Evolutionary conservation across 2,113 vertebrate genomes (phyloP), one percentile per base, ranked within the genome.

Genomic region (Accipiter virgatus): DNA sequence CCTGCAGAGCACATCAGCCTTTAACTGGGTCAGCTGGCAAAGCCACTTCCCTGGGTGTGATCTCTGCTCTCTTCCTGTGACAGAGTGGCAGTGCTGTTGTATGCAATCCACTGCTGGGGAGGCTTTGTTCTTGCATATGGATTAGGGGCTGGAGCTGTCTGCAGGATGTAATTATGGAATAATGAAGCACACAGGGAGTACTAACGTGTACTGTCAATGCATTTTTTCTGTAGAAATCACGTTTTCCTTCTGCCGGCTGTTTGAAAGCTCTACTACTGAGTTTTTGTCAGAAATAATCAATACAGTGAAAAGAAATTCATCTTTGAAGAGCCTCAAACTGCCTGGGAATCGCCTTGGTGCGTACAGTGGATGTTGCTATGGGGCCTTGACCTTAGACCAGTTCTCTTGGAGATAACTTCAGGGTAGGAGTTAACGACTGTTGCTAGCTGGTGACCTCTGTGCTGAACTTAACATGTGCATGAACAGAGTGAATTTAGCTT

Each of bases 331-430:
- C 63, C 98, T 99, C 47, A 98, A 97, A 71, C 96, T 99, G 90
- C 98, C 98, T 20, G 98, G 99, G 86, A 99, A 99, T 86, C 99
- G 99, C 13, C 98, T 99, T 1, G 99, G 99, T 99, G 94, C 11
- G 98, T 96, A 91, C 20, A 16, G 11, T 32, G 75, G 53, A 45
- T 10, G 10, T 16, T 73, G 19, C 52, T 48, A 1, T 13, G n/a
- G 40, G 71, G 38, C 55, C 42, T 17, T 48, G 52, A 72, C 45
- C 29, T 40, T 9, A 25, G 42, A 36, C 70, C 21, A 72, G 43
- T 31, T 85, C 48, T 72, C 52, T 36, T n/a, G 38, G 19, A 56
- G 52, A 13, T 7, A 65, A 26, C 52, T 68, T 55, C 4, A 31
- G 52, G 42, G n/a, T 21, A 81, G 89, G 26, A 53, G 52, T 63